Evolutionary conservation across 2,888 invertebrate genomes (phyloP), one percentile per base, ranked within the genome.

Genomic region (Hanleya hanleyi): DNA sequence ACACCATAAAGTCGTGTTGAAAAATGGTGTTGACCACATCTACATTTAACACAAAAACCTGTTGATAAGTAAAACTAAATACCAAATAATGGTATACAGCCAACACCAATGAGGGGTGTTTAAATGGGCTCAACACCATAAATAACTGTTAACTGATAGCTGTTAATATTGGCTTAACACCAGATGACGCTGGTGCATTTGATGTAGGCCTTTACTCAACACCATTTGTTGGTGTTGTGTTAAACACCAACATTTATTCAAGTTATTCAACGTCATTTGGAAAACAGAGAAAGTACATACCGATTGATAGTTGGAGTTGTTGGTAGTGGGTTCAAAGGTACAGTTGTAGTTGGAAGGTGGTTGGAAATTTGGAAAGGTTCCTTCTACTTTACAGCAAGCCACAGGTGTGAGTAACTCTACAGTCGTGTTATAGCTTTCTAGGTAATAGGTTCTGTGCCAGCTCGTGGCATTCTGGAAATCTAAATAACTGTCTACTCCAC

Each of bases 401-500:
- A 78, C 47, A 9, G 77, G 76, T 38, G 70, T 73, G 22, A 33
- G 37, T 29, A 78, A 74, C 22, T 35, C 49, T 29, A 72, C 49
- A 9, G 51, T 69, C n/a, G 1, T n/a, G 33, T 38, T 47, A 15
- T 22, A 18, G 9, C 33, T 26, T 33, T 3, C 35, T 15, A 22
- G 36, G 26, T 6, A 29, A 70, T 6, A 37, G 7, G 37, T 77
- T 64, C 33, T 65, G 70, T 47, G 38, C 69, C 67, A 74, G 15
- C 62, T 70, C 6, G 33, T 73, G 3, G 79, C 79, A n/a, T 66
- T 62, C 22, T 76, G 41, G 94, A 95, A 95, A 78, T 95, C 94
- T 0, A 84, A 88, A 3, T 91, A 91, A 72, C 90, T 92, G 0
- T 83, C 81, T 0, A 93, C 92, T 0, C 95, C 95, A 83, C 95